Conservation (phyloP, 2,888 invertebrate genomes). For the Chalcis sispes region DNA sequence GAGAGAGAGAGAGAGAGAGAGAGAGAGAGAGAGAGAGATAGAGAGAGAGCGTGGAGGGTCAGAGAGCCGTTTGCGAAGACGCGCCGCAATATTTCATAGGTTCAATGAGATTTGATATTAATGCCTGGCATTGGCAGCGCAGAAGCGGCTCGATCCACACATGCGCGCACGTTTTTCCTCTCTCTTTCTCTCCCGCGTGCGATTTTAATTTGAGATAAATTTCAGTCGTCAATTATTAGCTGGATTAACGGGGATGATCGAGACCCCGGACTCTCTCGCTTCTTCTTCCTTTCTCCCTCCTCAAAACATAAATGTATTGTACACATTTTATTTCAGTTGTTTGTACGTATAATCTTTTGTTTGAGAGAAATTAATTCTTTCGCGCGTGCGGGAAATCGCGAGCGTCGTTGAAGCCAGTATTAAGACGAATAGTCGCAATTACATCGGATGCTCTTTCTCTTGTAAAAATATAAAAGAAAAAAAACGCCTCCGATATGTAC, state of each 20-base stretch:
- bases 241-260: constrained; percentile 2
- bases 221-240: constrained; percentile 44
- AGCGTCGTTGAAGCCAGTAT: neutral
- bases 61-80: constrained; percentile 22
- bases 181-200: no score
- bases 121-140: constrained; percentile 41
- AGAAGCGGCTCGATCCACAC: constrained; percentile 4
- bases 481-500: neutral
- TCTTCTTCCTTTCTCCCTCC: neutral
- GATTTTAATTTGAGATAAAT: constrained; percentile 56
- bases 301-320: no score
- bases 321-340: no score
- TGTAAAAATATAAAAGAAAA: neutral
- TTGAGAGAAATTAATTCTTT: constrained; percentile 32
- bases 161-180: neutral
- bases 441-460: no score
- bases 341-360: neutral
- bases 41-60: no score
- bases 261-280: no score
- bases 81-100: constrained; percentile 48
- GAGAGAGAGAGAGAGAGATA: constrained; percentile 4
- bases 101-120: constrained; percentile 47
- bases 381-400: constrained; percentile 1
- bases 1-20: neutral
- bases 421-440: constrained; percentile 18